Evolutionary conservation across 2,888 invertebrate species (phyloP), one percentile per base, ranked within the genome.

Genomic region (Nomada hirtipes): DNA sequence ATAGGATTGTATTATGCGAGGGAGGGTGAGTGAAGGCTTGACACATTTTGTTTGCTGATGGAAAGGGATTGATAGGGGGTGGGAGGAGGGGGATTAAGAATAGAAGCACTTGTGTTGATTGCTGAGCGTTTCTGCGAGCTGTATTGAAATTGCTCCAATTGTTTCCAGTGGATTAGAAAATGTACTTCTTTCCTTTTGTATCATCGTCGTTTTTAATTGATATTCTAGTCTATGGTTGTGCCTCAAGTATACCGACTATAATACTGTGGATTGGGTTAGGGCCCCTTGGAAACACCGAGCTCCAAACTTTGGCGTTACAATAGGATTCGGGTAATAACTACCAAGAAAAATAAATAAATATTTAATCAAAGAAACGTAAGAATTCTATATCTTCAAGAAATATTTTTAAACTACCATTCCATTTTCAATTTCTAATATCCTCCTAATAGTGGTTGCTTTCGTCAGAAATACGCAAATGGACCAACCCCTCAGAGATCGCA

Each of bases 91-190:
- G 36, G 36, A 36, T 9, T 36, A 36, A 36, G 55, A 55, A 68
- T 68, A 68, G 55, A 55, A 68, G 55, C 68, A 68, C 68, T 68
- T 55, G 53, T 23, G 53, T 68, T 68, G 68, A 68, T 68, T 68
- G 55, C 42, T 55, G 55, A 53, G 23, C 42, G 55, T 47, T 23
- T 68, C 55, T 11, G 23, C 15, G 42, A 55, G 18, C 53, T 23
- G 53, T 20, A 4, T 2, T 23, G 55, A 42, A 68, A 61, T 61
- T 29, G 52, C 13, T n/a, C 20, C 61, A 42, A 71, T 71, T 61
- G 71, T 59, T 52, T 71, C 70, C 18, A 15, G 10, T 23, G 7
- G 13, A 23, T 68, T 23, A 13, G n/a, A 36, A 13, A 18, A 26
- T 29, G n/a, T 4, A 29, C n/a, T 60, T 60, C 18, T 36, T 47